A percentile compares a stretch with the other conserved stretches of the same genome.
phyloP scores from a whole-genome alignment of 2,888 invertebrate genomes.

The Limnephilus marmoratus region DNA sequence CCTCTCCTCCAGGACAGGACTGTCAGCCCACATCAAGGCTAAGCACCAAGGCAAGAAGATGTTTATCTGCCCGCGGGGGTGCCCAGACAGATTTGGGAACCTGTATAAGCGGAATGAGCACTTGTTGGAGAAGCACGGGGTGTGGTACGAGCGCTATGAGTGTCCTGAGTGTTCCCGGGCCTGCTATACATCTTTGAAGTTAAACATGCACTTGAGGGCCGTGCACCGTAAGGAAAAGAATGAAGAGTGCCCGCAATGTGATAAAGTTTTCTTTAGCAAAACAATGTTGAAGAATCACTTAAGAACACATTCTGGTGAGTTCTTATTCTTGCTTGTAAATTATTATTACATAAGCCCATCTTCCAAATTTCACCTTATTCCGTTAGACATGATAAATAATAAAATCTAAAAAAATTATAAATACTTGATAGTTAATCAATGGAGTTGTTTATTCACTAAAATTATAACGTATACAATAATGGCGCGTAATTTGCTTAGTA shows the following conservation, averaged over 20 bases:
- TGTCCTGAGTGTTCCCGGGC: neutral
- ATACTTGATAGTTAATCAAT: too few relatives aligned
- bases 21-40: neutral
- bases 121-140: conserved; percentile 3
- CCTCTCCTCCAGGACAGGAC: neutral
- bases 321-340: neutral
- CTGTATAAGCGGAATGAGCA: neutral
- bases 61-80: neutral
- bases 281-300: neutral
- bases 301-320: neutral
- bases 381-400: neutral
- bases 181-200: neutral
- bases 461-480: too few relatives aligned
- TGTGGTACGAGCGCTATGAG: neutral
- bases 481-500: too few relatives aligned
- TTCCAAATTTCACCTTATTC: neutral
- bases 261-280: conserved; percentile 29
- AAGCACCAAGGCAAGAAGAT: neutral
- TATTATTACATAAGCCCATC: neutral
- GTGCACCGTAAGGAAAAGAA: conserved; percentile 18
- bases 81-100: neutral
- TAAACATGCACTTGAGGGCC: neutral
- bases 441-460: too few relatives aligned
- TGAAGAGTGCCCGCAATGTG: neutral
- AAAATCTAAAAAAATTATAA: too few relatives aligned